Conservation (phyloP, 2,888 invertebrate species). For the Drosophila gaucha region DNA sequence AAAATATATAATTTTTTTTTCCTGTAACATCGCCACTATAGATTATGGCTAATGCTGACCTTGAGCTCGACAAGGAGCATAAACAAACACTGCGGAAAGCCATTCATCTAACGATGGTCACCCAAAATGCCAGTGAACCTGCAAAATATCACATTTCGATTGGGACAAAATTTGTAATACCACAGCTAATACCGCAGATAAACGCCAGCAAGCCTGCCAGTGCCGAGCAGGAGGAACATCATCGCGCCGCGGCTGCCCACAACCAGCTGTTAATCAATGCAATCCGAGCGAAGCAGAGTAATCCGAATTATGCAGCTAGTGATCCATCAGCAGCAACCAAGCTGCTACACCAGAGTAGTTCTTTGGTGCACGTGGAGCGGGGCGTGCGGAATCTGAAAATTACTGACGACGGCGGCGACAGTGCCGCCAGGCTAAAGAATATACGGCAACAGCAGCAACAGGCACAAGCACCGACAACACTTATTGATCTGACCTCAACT, state of each 20-base stretch:
- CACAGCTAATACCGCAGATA: constrained; percentile 50
- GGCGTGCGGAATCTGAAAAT: constrained; percentile 37
- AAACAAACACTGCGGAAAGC: constrained; percentile 56
- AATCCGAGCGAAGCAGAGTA: constrained; percentile 26
- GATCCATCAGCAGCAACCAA: constrained; percentile 3
- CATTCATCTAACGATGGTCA: constrained; percentile 61
- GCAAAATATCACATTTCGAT: constrained; percentile 27
- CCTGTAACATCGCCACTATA: constrained; percentile 2
- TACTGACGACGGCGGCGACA: constrained; percentile 26
- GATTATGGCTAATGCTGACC: constrained; percentile 37
- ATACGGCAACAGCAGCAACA: background rate
- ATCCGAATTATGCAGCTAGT: background rate
- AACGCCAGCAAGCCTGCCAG: background rate
- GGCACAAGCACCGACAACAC: background rate
- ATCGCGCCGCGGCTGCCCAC: constrained; percentile 35
- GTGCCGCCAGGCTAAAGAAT: constrained; percentile 26
- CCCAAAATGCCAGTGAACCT: constrained; percentile 31
- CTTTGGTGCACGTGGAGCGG: constrained; percentile 28
- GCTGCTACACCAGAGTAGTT: constrained; percentile 30
- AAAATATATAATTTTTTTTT: constrained; percentile 1
- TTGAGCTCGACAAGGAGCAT: constrained; percentile 25
- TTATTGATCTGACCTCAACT: constrained; percentile 78
- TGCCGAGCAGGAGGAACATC: constrained; percentile 24
- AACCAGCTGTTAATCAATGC: constrained; percentile 51
- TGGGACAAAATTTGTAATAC: constrained; percentile 26